phyloP scores from a whole-genome alignment of 2,888 invertebrate genomes.

The Pterostichus niger region DNA sequence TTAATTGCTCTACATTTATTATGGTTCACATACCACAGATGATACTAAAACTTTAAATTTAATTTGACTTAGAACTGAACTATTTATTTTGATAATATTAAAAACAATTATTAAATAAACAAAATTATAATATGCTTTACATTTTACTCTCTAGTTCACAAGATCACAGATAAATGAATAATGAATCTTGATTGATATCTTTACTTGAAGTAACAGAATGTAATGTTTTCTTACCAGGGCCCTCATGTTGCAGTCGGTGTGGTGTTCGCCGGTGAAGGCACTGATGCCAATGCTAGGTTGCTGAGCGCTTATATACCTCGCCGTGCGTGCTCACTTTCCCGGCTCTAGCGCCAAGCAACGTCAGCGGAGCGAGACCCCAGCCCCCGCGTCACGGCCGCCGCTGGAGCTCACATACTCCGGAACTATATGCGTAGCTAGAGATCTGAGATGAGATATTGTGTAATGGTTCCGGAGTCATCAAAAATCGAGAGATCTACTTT shows the following conservation, averaged over 20 bases:
- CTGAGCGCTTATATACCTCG: conserved; percentile 54
- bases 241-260: conserved; percentile 60
- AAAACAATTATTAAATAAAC: too few relatives aligned
- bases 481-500: too few relatives aligned
- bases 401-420: conserved; percentile 41
- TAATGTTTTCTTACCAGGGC: conserved; percentile 57
- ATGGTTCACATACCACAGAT: too few relatives aligned
- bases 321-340: conserved; percentile 55
- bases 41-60: too few relatives aligned
- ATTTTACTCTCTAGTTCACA: too few relatives aligned
- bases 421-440: conserved; percentile 3
- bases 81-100: too few relatives aligned
- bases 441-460: neutral
- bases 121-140: too few relatives aligned
- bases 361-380: conserved; percentile 41
- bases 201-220: neutral
- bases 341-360: neutral
- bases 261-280: conserved; percentile 65
- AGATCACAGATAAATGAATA: too few relatives aligned
- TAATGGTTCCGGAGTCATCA: conserved; percentile 6
- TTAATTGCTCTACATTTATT: too few relatives aligned
- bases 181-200: neutral
- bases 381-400: conserved; percentile 13
- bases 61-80: too few relatives aligned
- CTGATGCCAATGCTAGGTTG: conserved; percentile 33